Evolutionary conservation across 2,888 invertebrate species (phyloP).

Genomic region (Pyrrhia umbra): DNA sequence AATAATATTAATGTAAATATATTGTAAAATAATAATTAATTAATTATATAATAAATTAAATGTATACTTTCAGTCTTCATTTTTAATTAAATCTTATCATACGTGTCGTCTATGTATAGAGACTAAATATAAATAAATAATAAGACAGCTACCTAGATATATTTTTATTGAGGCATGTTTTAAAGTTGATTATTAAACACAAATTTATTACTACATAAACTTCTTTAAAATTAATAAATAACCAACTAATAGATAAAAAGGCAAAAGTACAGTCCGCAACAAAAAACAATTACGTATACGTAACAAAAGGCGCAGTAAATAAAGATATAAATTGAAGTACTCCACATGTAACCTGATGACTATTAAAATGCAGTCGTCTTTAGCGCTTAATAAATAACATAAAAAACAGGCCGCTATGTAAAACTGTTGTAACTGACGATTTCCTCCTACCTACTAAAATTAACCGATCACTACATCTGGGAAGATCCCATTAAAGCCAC

Average conservation of each 20-base stretch:
- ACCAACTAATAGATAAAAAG: constrained; percentile 6
- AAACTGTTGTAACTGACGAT: constrained; percentile 75
- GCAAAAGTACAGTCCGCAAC: constrained; percentile 36
- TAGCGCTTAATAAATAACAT: constrained; percentile 77
- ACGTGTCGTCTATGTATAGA: too few relatives aligned
- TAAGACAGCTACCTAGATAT: too few relatives aligned
- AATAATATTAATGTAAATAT: too few relatives aligned
- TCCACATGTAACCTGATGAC: constrained; percentile 50
- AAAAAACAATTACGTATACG: constrained; percentile 39
- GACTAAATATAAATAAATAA: too few relatives aligned
- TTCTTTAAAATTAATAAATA: constrained; percentile 1
- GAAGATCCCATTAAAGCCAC: constrained; percentile 86
- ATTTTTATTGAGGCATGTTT: not conserved
- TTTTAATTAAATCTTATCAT: too few relatives aligned
- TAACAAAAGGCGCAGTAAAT: constrained; percentile 46
- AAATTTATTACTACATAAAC: not conserved
- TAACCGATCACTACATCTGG: constrained; percentile 79
- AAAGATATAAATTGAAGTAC: constrained; percentile 60
- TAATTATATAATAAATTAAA: too few relatives aligned
- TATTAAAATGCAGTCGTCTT: constrained; percentile 65
- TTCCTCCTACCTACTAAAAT: constrained; percentile 87
- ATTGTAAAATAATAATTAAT: too few relatives aligned
- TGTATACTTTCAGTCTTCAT: too few relatives aligned
- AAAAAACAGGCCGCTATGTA: constrained; percentile 81
- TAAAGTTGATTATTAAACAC: not conserved